These are phyloP conservation scores for Carterocephalus palaemon DNA, from an alignment of 2,888 invertebrate species.

Conservation along the genomic window DNA sequence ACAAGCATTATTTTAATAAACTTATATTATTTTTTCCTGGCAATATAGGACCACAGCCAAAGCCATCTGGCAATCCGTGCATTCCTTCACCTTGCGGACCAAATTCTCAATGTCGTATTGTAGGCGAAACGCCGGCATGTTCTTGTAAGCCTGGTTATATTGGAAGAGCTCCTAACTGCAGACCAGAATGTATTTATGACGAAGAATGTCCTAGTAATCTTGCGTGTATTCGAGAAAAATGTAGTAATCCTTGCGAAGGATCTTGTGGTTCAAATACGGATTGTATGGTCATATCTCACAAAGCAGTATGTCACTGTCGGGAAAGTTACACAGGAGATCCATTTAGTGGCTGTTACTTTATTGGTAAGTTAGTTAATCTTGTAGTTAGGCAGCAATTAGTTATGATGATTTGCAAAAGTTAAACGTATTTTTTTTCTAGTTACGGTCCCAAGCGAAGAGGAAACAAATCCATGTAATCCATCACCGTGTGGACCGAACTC, in stretches of 20 bases:
- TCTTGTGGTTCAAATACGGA: slow-evolving; percentile 89
- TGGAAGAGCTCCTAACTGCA: slow-evolving; percentile 90
- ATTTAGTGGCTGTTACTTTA: slow-evolving; percentile 84
- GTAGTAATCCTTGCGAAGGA: slow-evolving; percentile 90
- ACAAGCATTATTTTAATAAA: slow-evolving; percentile 20
- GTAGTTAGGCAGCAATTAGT: background rate
- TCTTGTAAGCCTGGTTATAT: slow-evolving; percentile 88
- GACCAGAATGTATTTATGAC: slow-evolving; percentile 91
- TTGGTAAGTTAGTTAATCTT: slow-evolving; percentile 50
- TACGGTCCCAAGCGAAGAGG: slow-evolving; percentile 80
- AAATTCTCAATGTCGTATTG: slow-evolving; percentile 88
- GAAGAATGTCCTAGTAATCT: slow-evolving; percentile 90
- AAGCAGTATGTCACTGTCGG: slow-evolving; percentile 89
- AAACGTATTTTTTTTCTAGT: slow-evolving; percentile 49
- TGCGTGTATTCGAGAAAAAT: slow-evolving; percentile 90
- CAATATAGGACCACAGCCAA: slow-evolving; percentile 74
- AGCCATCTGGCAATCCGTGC: slow-evolving; percentile 85
- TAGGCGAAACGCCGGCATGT: slow-evolving; percentile 87
- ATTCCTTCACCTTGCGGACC: slow-evolving; percentile 91
- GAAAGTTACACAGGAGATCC: slow-evolving; percentile 91
- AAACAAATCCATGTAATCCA: slow-evolving; percentile 88
- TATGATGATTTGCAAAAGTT: background rate
- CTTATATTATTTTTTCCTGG: background rate
- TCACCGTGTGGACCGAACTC: slow-evolving; percentile 93
- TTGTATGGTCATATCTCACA: slow-evolving; percentile 90